These are phyloP conservation scores for Bostrychus sinensis DNA, from an alignment of 2,113 vertebrate genomes.

Conservation along the genomic window DNA sequence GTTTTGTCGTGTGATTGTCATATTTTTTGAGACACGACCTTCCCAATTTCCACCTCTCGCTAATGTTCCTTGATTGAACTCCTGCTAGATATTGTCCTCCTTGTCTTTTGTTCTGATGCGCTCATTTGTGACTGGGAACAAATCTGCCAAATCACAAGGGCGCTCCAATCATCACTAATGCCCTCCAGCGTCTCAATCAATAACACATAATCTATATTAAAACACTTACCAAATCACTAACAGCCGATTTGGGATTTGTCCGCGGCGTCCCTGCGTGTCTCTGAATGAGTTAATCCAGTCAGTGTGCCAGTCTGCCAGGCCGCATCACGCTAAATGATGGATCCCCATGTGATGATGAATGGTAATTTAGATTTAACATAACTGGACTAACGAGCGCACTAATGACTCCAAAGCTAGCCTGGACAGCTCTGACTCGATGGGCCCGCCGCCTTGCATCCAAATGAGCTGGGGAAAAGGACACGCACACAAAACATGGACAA, in stretches of 20 bases:
- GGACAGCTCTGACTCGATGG: conserved; percentile 68
- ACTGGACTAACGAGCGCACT: conserved; percentile 82
- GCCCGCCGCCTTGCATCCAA: conserved; percentile 72
- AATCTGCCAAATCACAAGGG: conserved; percentile 46
- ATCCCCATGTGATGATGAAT: conserved; percentile 82
- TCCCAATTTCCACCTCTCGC: conserved; percentile 3
- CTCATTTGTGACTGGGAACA: conserved; percentile 4
- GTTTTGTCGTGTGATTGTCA: too few relatives aligned
- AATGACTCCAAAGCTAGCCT: conserved; percentile 82
- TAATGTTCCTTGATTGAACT: neutral
- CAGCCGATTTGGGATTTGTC: conserved; percentile 65
- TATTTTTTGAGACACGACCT: too few relatives aligned
- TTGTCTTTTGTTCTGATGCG: conserved; percentile 3
- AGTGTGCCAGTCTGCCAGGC: conserved; percentile 72
- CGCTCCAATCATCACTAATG: conserved; percentile 58
- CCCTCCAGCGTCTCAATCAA: conserved; percentile 56
- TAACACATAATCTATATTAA: conserved; percentile 59
- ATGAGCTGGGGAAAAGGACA: conserved; percentile 76
- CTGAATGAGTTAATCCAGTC: conserved; percentile 75
- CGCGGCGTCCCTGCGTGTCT: conserved; percentile 61
- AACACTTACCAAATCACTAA: conserved; percentile 63
- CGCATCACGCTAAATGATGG: conserved; percentile 78
- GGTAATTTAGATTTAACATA: conserved; percentile 85
- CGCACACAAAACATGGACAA: conserved; percentile 48
- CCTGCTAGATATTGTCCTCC: conserved; percentile 1